Evolutionary conservation across 2,113 vertebrate species (phyloP).

Genomic region (Melanerpes formicivorus): DNA sequence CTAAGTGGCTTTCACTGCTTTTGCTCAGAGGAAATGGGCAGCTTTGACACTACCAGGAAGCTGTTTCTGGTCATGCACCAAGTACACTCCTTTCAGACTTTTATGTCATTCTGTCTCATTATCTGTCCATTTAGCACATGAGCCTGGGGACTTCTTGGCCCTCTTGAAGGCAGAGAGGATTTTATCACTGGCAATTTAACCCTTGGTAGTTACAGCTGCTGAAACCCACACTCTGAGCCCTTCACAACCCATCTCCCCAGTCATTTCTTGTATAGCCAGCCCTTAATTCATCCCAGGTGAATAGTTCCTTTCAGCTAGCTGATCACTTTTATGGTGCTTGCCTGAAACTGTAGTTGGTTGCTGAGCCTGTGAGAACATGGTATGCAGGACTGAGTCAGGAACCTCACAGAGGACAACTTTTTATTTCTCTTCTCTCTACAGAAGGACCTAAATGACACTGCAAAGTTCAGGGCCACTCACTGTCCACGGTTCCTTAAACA

Average conservation of each 20-base stretch:
- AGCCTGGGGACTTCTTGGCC: background rate
- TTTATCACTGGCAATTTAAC: background rate
- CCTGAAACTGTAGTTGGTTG: background rate
- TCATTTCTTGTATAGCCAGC: background rate
- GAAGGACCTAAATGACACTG: background rate
- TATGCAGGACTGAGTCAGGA: background rate
- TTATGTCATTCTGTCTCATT: background rate
- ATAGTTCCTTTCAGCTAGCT: background rate
- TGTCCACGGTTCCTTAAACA: background rate
- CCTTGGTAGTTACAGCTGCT: background rate
- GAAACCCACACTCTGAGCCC: background rate
- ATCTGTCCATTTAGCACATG: background rate
- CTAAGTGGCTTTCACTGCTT: background rate
- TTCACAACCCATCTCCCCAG: background rate
- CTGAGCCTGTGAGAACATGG: background rate
- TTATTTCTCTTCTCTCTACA: background rate
- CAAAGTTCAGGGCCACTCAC: background rate
- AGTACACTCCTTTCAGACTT: background rate
- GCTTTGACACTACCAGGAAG: background rate
- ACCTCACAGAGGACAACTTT: background rate
- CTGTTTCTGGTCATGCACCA: background rate
- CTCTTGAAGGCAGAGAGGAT: background rate
- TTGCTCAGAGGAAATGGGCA: background rate
- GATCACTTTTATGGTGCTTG: fast-evolving
- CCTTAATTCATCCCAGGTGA: background rate